Conservation (phyloP, 2,888 invertebrate species). For the Eupelmus urozonus region DNA sequence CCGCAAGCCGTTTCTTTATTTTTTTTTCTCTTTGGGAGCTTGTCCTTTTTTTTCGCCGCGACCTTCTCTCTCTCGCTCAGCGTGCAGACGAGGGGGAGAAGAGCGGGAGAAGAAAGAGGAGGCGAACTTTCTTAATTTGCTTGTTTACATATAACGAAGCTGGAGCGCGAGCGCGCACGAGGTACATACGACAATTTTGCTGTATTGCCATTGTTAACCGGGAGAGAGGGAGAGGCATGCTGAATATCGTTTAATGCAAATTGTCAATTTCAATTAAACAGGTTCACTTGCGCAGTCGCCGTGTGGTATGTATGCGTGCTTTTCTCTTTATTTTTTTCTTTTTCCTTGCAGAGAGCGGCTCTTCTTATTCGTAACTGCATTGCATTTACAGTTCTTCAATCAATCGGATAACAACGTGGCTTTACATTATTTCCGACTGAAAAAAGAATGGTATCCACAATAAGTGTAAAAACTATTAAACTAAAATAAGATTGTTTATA, state of each 20-base stretch:
- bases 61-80: conserved; percentile 15
- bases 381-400: conserved; percentile 47
- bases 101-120: conserved; percentile 11
- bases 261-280: conserved; percentile 57
- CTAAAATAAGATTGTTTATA: too few relatives aligned
- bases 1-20: too few relatives aligned
- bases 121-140: conserved; percentile 59
- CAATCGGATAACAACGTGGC: conserved; percentile 27
- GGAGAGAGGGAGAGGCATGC: background rate
- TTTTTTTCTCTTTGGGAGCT: conserved; percentile 3
- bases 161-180: too few relatives aligned
- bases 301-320: background rate
- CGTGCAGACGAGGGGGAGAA: background rate
- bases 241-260: conserved; percentile 56
- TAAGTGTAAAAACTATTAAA: background rate
- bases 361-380: conserved; percentile 9
- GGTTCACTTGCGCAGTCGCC: conserved; percentile 15
- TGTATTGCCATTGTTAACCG: conserved; percentile 51
- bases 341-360: background rate
- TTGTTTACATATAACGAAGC: conserved; percentile 61
- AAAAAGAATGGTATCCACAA: background rate
- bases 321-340: conserved; percentile 4
- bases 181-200: conserved; percentile 40
- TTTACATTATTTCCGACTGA: background rate
- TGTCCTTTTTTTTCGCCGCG: conserved; percentile 1